Percentiles rank a stretch among this genome's conserved stretches.
These are phyloP conservation scores for Melanchra persicariae DNA, from an alignment of 2,888 invertebrate species.

Conservation along the genomic window DNA sequence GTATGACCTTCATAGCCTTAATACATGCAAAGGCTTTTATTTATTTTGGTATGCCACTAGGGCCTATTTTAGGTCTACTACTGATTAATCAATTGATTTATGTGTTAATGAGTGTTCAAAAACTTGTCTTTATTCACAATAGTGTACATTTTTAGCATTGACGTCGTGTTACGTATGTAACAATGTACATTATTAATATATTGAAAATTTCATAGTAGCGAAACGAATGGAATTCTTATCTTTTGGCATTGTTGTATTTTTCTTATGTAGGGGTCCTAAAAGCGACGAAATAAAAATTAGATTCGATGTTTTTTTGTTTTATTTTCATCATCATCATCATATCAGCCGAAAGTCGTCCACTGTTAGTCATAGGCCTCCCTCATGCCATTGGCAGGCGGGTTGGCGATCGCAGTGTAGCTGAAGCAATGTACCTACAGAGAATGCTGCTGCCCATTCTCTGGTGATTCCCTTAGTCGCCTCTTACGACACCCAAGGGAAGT, in stretches of 20 bases:
- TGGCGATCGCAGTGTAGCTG: too few relatives aligned
- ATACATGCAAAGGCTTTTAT: neutral
- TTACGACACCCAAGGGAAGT: too few relatives aligned
- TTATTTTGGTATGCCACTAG: neutral
- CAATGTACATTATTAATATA: slow-evolving; percentile 56
- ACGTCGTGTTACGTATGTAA: slow-evolving; percentile 52
- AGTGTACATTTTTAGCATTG: slow-evolving; percentile 41
- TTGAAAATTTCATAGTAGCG: slow-evolving; percentile 60
- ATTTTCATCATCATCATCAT: too few relatives aligned
- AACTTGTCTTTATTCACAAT: slow-evolving; percentile 29
- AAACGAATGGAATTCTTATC: slow-evolving; percentile 70
- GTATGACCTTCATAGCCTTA: too few relatives aligned
- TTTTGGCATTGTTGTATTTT: slow-evolving; percentile 82
- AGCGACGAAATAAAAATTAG: slow-evolving; percentile 86
- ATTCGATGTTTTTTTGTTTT: slow-evolving; percentile 76
- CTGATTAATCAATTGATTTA: neutral
- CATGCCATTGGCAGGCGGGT: too few relatives aligned
- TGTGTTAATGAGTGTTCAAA: neutral
- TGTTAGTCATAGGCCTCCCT: too few relatives aligned
- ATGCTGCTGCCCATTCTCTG: too few relatives aligned
- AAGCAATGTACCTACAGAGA: too few relatives aligned
- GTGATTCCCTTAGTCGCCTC: too few relatives aligned
- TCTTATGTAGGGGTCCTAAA: slow-evolving; percentile 85
- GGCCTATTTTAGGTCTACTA: neutral
- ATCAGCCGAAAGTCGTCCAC: too few relatives aligned